Conservation (phyloP, 2,888 invertebrate species). For the Scaptomyza polygonia region DNA sequence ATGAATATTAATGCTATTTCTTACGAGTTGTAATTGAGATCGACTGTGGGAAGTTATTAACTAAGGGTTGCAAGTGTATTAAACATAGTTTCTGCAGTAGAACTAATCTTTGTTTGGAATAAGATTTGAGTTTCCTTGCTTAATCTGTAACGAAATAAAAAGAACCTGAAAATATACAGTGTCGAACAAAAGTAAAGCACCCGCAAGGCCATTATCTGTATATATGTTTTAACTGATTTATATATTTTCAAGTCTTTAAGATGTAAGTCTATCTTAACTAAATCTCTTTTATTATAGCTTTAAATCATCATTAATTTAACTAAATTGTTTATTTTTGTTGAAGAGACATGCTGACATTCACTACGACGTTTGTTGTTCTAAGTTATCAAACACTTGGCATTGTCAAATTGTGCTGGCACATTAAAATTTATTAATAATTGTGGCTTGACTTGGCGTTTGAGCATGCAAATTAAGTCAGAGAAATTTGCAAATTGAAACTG, state of each 20-base stretch:
- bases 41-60: not conserved
- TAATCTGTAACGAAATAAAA: not conserved
- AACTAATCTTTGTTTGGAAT: not conserved
- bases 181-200: too few relatives aligned
- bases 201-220: too few relatives aligned
- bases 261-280: not conserved
- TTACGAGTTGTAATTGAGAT: slow-evolving; percentile 20
- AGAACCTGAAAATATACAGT: too few relatives aligned
- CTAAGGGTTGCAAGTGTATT: not conserved
- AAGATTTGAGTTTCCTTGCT: not conserved
- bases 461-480: slow-evolving; percentile 52
- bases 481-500: slow-evolving; percentile 16
- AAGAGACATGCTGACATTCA: not conserved
- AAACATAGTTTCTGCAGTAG: too few relatives aligned
- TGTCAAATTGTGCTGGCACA: slow-evolving; percentile 29
- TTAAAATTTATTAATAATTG: slow-evolving; percentile 39
- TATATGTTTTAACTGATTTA: too few relatives aligned
- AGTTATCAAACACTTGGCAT: slow-evolving; percentile 25
- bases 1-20: slow-evolving; percentile 51
- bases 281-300: not conserved
- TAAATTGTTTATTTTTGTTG: not conserved
- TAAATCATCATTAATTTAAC: not conserved
- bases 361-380: slow-evolving; percentile 9
- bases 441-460: slow-evolving; percentile 13
- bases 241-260: not conserved